phyloP scores from a whole-genome alignment of 2,113 vertebrate species.

The Haemorhous mexicanus region DNA sequence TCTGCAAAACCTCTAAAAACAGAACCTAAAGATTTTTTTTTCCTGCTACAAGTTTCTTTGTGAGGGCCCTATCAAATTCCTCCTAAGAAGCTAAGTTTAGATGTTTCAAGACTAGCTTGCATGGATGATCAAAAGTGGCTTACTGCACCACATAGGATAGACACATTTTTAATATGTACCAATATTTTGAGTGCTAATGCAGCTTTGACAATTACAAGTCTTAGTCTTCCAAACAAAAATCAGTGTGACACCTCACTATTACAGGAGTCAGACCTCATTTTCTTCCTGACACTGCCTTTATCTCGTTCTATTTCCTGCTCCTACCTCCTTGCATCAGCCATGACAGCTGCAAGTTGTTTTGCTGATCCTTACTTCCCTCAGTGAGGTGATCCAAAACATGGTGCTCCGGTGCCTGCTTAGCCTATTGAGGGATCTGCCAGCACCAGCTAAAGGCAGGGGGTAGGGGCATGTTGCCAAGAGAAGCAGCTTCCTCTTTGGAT shows the following conservation, averaged over 20 bases:
- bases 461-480: accelerated
- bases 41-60: neutral
- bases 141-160: neutral
- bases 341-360: neutral
- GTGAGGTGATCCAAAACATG: accelerated
- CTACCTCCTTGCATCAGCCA: neutral
- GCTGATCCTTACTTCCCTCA: neutral
- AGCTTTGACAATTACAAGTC: neutral
- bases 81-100: no score
- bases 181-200: neutral
- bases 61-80: neutral
- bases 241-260: neutral
- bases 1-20: neutral
- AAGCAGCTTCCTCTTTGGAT: neutral
- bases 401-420: neutral
- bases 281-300: neutral
- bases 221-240: neutral
- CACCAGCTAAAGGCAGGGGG: neutral
- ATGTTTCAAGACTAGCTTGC: neutral
- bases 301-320: neutral
- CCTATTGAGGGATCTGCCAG: neutral
- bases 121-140: neutral
- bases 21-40: neutral
- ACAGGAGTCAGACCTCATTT: neutral
- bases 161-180: neutral